phyloP scores from a whole-genome alignment of 2,888 invertebrate species.

The Leptopterna dolabrata region DNA sequence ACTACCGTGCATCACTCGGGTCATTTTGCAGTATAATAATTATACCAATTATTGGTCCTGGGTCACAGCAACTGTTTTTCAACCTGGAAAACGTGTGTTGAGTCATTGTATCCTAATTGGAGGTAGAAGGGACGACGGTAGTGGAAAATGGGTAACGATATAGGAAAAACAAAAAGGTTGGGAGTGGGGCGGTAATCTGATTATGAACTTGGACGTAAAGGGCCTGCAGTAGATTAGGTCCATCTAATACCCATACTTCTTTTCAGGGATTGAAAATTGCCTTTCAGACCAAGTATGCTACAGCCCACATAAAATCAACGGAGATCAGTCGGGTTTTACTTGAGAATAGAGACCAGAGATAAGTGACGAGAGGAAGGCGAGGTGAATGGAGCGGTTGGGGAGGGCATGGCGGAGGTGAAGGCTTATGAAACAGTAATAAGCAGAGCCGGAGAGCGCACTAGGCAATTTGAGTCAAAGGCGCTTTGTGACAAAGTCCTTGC shows the following conservation, averaged over 20 bases:
- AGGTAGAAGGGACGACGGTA: too few relatives aligned
- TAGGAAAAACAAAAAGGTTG: background rate
- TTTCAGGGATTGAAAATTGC: background rate
- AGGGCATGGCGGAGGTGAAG: background rate
- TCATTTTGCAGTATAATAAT: too few relatives aligned
- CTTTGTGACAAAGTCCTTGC: slow-evolving; percentile 7
- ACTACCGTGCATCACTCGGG: too few relatives aligned
- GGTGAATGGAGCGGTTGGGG: background rate
- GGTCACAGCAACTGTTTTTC: too few relatives aligned
- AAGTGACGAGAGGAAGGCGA: background rate
- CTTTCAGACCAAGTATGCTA: background rate
- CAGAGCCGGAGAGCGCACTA: background rate
- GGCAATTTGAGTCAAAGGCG: background rate
- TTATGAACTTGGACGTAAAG: background rate
- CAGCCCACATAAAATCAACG: background rate
- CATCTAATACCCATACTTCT: background rate
- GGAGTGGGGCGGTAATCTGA: background rate
- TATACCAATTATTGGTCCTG: too few relatives aligned
- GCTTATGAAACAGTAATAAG: background rate
- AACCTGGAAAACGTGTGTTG: too few relatives aligned
- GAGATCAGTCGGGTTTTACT: background rate
- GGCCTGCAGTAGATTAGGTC: background rate
- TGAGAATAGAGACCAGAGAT: background rate
- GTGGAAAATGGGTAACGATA: background rate
- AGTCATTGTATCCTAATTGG: too few relatives aligned